Evolutionary conservation across 2,113 vertebrate species (phyloP).

Genomic region (Sisor rabdophorus): DNA sequence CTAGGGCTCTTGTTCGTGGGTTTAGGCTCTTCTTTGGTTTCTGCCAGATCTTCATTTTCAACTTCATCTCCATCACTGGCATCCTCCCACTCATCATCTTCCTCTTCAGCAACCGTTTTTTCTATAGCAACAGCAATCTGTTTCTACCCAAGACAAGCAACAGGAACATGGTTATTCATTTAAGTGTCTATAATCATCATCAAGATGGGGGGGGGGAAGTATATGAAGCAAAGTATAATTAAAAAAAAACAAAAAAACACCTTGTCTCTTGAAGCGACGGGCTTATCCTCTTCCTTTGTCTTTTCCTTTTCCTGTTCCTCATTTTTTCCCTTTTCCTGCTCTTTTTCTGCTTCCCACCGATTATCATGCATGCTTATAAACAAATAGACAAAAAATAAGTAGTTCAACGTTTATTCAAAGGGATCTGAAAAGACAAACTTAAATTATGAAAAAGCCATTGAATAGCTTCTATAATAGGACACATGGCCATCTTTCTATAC

Average conservation of each 20-base stretch:
- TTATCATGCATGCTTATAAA: conserved; percentile 83
- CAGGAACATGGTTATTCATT: neutral
- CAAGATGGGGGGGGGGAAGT: neutral
- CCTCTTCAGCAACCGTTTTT: conserved; percentile 59
- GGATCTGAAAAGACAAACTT: neutral
- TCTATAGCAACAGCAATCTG: conserved; percentile 50
- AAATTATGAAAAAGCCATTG: no score
- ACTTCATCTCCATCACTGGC: conserved; percentile 59
- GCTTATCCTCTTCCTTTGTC: conserved; percentile 36
- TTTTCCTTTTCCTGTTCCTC: conserved; percentile 42
- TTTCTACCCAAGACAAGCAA: conserved; percentile 44
- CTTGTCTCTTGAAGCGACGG: conserved; percentile 52
- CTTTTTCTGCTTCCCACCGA: conserved; percentile 79
- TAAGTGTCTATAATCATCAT: neutral
- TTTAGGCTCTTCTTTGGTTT: conserved; percentile 48
- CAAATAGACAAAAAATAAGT: neutral
- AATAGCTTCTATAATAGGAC: neutral
- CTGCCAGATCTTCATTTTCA: conserved; percentile 43
- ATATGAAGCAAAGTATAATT: neutral
- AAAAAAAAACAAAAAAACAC: conserved; percentile 39
- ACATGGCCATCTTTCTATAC: neutral
- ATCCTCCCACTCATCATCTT: conserved; percentile 67
- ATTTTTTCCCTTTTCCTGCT: conserved; percentile 46
- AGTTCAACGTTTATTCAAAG: neutral
- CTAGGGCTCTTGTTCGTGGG: conserved; percentile 41